Evolutionary conservation across 53 echinoderm and acorn worm genomes (phyloP).

Genomic region (Echinarachnius parma): DNA sequence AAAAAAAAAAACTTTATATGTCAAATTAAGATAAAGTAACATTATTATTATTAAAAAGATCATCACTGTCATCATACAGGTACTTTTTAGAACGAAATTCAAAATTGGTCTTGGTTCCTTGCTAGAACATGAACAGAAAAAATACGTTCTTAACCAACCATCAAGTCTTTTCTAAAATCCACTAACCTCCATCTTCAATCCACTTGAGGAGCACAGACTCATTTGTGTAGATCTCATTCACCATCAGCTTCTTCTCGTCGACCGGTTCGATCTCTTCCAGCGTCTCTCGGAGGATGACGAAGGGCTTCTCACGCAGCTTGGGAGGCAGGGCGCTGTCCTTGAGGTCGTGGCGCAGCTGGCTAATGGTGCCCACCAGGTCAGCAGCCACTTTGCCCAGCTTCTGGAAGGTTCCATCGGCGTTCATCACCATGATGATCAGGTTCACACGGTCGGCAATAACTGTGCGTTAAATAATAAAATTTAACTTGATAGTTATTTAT

Average conservation of each 20-base stretch:
- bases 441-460: constrained; percentile 52
- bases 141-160: too few relatives aligned
- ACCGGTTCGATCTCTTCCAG: constrained; percentile 53
- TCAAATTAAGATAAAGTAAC: too few relatives aligned
- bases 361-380: constrained; percentile 66
- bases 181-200: constrained; percentile 61
- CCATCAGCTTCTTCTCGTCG: constrained; percentile 61
- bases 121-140: too few relatives aligned
- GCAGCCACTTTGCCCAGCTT: constrained; percentile 63
- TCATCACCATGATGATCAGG: constrained; percentile 67
- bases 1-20: too few relatives aligned
- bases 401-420: constrained; percentile 55
- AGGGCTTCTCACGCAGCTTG: constrained; percentile 60
- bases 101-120: too few relatives aligned
- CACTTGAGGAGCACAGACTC: constrained; percentile 66
- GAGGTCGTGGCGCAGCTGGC: constrained; percentile 55
- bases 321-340: constrained; percentile 38
- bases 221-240: constrained; percentile 61
- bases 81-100: too few relatives aligned
- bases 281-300: constrained; percentile 55
- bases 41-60: too few relatives aligned
- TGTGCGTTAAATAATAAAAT: too few relatives aligned
- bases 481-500: too few relatives aligned
- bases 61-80: too few relatives aligned
- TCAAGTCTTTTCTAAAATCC: too few relatives aligned